Evolutionary conservation across 2,888 invertebrate genomes (phyloP), one percentile per base, ranked within the genome.

Genomic region (Cryptocephalus moraei): DNA sequence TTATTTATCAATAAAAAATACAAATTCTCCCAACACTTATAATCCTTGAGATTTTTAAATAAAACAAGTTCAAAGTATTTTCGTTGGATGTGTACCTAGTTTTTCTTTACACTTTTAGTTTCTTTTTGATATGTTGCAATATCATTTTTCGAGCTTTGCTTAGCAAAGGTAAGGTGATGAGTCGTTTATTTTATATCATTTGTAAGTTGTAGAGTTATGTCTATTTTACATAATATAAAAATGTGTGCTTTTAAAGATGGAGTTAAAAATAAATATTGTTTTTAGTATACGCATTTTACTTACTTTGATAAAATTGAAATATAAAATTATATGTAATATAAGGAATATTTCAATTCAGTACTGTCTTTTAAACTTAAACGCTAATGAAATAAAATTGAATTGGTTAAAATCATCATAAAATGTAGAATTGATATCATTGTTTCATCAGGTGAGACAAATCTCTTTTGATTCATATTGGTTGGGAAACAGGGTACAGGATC

Each of bases 171-270:
- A 54, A 59, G 61, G 59, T 59, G 61, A 61, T 56, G 52, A 62
- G 60, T 64, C 59, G 60, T 59, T 60, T 57, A 55, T 60, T 56
- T 51, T 59, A 55, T 58, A 55, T 53, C 49, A 61, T 61, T 59
- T 61, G 60, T 64, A 61, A 59, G 63, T 62, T 63, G 59, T 61
- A 64, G 61, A 62, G 58, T 61, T 62, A 60, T 56, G 57, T 62
- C 60, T 64, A 64, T 64, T 65, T 65, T 64, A 64, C 61, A 62
- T 63, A 62, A 56, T 22, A 22, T 22, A 59, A 61, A 59, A 60
- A 62, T 65, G 64, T 66, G 64, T 65, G 66, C 66, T 66, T 66
- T 65, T 65, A 64, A 65, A 58, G 63, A 62, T 64, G 61, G 62
- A 64, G 63, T 65, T 64, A 61, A 55, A 63, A 63, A 62, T 62